Evolutionary conservation across 2,113 vertebrate genomes (phyloP).

Genomic region (mouse (Mus musculus)): GRCm39 chr11:68813501-68814000

Average conservation of each 20-base stretch:
- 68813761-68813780: constrained; percentile 62
- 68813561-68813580: background rate
- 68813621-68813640: constrained; percentile 25
- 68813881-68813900: background rate
- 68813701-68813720: background rate
- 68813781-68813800: constrained; percentile 57
- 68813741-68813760: constrained; percentile 68
- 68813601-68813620: background rate
- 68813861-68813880: constrained; percentile 39
- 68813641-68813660: constrained; percentile 54
- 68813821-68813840: constrained; percentile 59
- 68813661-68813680: constrained; percentile 76
- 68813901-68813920: background rate
- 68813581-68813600: background rate
- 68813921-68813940: background rate
- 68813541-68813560: background rate
- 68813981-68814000: background rate
- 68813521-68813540: background rate
- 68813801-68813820: background rate
- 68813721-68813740: constrained; percentile 7
- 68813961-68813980: background rate
- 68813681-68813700: constrained; percentile 49
- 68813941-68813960: constrained; percentile 38
- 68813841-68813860: constrained; percentile 52
- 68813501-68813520: background rate